Evolutionary conservation across 2,113 vertebrate genomes (phyloP), one percentile per base, ranked within the genome.

Genomic region (Pongo pygmaeus): DNA sequence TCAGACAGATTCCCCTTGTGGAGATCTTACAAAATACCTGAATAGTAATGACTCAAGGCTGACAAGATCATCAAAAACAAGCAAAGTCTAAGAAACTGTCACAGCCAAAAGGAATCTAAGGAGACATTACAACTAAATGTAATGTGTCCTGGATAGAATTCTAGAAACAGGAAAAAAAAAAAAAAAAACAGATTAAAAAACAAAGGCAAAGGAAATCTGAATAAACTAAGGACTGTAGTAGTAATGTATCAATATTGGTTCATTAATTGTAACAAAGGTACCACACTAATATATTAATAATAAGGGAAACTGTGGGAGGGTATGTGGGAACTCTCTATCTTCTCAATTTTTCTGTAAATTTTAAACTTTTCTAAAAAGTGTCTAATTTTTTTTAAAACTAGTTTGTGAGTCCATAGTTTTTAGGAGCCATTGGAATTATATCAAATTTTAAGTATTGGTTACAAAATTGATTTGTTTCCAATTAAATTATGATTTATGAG

Each of bases 361-460:
- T 86, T 35, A 92, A 94, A 67, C 43, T 90, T 12, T 93, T 90
- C 10, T 79, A 46, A 67, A 57, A 89, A 89, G 57, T 38, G 0
- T 79, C 23, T 96, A 5, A 77, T 93, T 69, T 69, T 69, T 69
- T 69, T n/a, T n/a, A 8, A 78, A 81, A 72, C 18, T 69, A 74
- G 6, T 84, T 81, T 77, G 4, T 89, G 93, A 95, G 81, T 85
- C 72, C 2, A 38, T 96, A 46, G 27, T 38, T 96, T 96, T 92
- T 72, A 93, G 72, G 48, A 80, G 70, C 50, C 43, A 5, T 59
- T 59, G 5, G 52, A 95, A 74, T 96, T 93, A 74, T 18, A 55
- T 92, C 80, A 40, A 95, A 78, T 91, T 96, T 90, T 84, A 90
- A 80, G 22, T 74, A 75, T 52, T 84, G 35, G 40, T 93, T 48